phyloP scores from a whole-genome alignment of 2,113 vertebrate genomes.

The Gymnobelideus leadbeateri region DNA sequence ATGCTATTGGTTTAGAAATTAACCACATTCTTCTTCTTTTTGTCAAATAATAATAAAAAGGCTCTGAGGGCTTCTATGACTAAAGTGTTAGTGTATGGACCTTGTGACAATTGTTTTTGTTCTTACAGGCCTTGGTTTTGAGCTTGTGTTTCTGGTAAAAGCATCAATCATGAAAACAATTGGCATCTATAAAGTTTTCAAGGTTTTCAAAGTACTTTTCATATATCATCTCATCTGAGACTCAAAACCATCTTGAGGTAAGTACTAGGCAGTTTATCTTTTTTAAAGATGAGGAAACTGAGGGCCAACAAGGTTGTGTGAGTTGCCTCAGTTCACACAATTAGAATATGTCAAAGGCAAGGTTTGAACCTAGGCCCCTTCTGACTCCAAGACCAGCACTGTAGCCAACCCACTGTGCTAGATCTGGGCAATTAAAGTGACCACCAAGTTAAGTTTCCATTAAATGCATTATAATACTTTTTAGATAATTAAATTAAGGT shows the following conservation, averaged over 20 bases:
- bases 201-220: not conserved
- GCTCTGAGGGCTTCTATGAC: not conserved
- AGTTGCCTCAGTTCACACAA: not conserved
- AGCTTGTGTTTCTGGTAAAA: not conserved
- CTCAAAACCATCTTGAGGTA: not conserved
- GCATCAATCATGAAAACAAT: not conserved
- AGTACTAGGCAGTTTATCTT: not conserved
- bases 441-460: not conserved
- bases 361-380: not conserved
- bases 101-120: not conserved
- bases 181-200: not conserved
- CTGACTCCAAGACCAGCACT: not conserved
- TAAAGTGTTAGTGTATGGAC: not conserved
- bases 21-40: not conserved
- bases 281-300: not conserved
- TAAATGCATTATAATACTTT: not conserved
- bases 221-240: not conserved
- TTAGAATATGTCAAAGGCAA: not conserved
- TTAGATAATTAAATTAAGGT: not conserved
- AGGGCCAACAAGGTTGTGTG: not conserved
- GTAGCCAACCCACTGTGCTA: not conserved
- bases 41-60: not conserved
- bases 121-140: not conserved
- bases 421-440: not conserved
- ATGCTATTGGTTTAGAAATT: not conserved